Percentiles rank a stretch among this genome's conserved stretches.
These are phyloP conservation scores for Gymnocheta viridis DNA, from an alignment of 2,888 invertebrate genomes.

Conservation along the genomic window DNA sequence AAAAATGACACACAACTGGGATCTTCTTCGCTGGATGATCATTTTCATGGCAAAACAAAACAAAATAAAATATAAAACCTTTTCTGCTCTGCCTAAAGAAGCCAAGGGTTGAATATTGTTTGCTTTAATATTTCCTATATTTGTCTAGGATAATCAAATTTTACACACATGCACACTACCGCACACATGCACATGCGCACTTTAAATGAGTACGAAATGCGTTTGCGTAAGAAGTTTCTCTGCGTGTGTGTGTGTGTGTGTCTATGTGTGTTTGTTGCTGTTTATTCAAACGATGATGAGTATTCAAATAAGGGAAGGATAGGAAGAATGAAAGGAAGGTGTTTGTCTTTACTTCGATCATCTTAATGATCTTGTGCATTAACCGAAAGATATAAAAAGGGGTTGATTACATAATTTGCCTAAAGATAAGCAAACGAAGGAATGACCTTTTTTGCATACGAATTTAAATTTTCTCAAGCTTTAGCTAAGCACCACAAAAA, in stretches of 20 bases:
- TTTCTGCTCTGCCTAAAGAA: conserved; percentile 6
- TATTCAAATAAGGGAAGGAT: conserved; percentile 79
- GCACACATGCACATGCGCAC: not conserved
- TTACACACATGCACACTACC: conserved; percentile 27
- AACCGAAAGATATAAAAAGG: conserved; percentile 33
- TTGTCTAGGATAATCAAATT: conserved; percentile 63
- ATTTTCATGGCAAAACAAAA: conserved; percentile 72
- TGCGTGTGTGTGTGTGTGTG: not conserved
- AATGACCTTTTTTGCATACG: conserved; percentile 71
- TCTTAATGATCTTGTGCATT: conserved; percentile 61
- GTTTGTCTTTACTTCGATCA: conserved; percentile 63
- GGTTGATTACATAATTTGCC: conserved; percentile 76
- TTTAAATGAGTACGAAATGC: conserved; percentile 55
- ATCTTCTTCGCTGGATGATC: conserved; percentile 75
- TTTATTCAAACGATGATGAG: conserved; percentile 74
- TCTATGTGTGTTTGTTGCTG: not conserved
- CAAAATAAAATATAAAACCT: conserved; percentile 57
- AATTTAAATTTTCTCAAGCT: conserved; percentile 72
- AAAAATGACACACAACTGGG: conserved; percentile 81
- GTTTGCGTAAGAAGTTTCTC: conserved; percentile 1
- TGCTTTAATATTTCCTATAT: conserved; percentile 40
- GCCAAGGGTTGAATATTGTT: conserved; percentile 57
- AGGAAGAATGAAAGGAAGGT: conserved; percentile 66
- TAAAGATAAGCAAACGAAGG: conserved; percentile 69
- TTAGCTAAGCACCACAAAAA: conserved; percentile 73